Evolutionary conservation across 2,113 vertebrate genomes (phyloP).

Genomic region (Xenopus tropicalis): UCB_Xtro_10.0 CM004445.2:110915001-110915500

Average conservation of each 20-base stretch:
- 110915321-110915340: conserved; percentile 8
- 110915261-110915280: conserved; percentile 35
- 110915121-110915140: too few relatives aligned
- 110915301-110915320: conserved; percentile 29
- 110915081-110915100: too few relatives aligned
- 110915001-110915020: too few relatives aligned
- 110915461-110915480: background rate
- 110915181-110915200: too few relatives aligned
- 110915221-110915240: too few relatives aligned
- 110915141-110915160: too few relatives aligned
- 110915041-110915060: too few relatives aligned
- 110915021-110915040: too few relatives aligned
- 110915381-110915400: conserved; percentile 6
- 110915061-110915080: too few relatives aligned
- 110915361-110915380: conserved; percentile 24
- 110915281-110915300: conserved; percentile 37
- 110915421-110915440: background rate
- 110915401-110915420: conserved; percentile 19
- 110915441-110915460: conserved; percentile 1
- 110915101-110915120: too few relatives aligned
- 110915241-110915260: conserved; percentile 13
- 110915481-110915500: background rate
- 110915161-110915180: too few relatives aligned
- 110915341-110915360: conserved; percentile 22
- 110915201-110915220: too few relatives aligned